Evolutionary conservation across 2,888 invertebrate species (phyloP), one percentile per base, ranked within the genome.

Genomic region (Acleris holmiana): DNA sequence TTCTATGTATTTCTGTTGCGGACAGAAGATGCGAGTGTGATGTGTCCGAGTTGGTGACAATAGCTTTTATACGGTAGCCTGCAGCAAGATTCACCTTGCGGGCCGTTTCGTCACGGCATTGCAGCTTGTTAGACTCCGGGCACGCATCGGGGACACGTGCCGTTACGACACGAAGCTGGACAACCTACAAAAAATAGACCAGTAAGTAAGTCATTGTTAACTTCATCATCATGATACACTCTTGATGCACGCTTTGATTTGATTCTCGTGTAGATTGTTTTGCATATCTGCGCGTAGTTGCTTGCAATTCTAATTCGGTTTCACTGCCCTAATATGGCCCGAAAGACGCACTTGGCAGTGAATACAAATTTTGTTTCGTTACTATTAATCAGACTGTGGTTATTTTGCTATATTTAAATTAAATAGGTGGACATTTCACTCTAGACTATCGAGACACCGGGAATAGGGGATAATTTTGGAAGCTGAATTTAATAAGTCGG

Each of bases 71-170:
- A 92, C 87, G 71, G 76, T 71, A 77, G 73, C 73, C 44, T 44
- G 44, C 44, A 71, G 72, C 66, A 82, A 86, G 91, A 92, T 89
- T 91, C 90, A 91, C 92, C 91, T 92, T 92, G 92, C 84, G 72
- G 70, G 73, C 59, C 21, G 76, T 92, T 89, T 91, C 91, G 85
- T 83, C 91, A 90, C 75, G 72, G 71, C 67, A 71, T 79, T 82
- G 84, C 84, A 79, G 69, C 80, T 82, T 75, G 83, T 85, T 84
- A 86, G 85, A 86, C 79, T 75, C 88, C 68, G 80, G 72, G 84
- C 86, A 87, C 86, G 87, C 86, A 88, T 85, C 82, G 85, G 80
- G 88, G 88, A 76, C 89, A 82, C 79, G 75, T 72, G 74, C 71
- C 76, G 69, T 83, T 69, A 66, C 61, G 60, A 68, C 68, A 71